These are phyloP conservation scores for Lucinisca nassula DNA, from an alignment of 2,888 invertebrate species.

Conservation along the genomic window DNA sequence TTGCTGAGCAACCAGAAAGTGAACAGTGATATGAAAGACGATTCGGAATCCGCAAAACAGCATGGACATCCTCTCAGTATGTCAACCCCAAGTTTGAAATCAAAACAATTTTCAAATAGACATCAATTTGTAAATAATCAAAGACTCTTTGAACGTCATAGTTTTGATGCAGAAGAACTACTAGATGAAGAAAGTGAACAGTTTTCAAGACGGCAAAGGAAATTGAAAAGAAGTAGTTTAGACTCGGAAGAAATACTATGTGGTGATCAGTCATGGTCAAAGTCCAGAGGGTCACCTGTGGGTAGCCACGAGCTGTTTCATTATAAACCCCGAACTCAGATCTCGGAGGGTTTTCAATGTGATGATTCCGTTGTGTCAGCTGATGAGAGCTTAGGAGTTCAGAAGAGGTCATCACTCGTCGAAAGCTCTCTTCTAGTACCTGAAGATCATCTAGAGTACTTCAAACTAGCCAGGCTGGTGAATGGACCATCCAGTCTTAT, in stretches of 20 bases:
- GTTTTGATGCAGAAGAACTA: background rate
- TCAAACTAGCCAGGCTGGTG: slow-evolving; percentile 76
- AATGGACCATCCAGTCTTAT: slow-evolving; percentile 76
- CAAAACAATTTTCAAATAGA: background rate
- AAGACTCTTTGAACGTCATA: background rate
- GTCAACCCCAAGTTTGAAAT: slow-evolving; percentile 4
- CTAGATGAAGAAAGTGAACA: background rate
- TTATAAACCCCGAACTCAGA: background rate
- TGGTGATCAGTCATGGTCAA: background rate
- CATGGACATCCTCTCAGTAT: background rate
- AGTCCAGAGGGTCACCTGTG: background rate
- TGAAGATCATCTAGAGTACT: slow-evolving; percentile 74
- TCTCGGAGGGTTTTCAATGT: slow-evolving; percentile 1
- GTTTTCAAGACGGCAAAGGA: background rate
- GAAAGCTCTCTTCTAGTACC: slow-evolving; percentile 39
- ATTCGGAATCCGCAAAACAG: background rate
- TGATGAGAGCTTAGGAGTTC: slow-evolving; percentile 41
- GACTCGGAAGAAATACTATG: background rate
- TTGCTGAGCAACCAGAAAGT: slow-evolving; percentile 46
- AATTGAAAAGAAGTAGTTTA: background rate
- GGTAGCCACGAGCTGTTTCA: background rate
- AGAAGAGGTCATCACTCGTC: slow-evolving; percentile 5
- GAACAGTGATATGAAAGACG: background rate
- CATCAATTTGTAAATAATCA: background rate
- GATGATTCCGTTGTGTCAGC: slow-evolving; percentile 26